Conservation (phyloP, 2,797 vertebrate genomes). For the Somateria mollissima region DNA sequence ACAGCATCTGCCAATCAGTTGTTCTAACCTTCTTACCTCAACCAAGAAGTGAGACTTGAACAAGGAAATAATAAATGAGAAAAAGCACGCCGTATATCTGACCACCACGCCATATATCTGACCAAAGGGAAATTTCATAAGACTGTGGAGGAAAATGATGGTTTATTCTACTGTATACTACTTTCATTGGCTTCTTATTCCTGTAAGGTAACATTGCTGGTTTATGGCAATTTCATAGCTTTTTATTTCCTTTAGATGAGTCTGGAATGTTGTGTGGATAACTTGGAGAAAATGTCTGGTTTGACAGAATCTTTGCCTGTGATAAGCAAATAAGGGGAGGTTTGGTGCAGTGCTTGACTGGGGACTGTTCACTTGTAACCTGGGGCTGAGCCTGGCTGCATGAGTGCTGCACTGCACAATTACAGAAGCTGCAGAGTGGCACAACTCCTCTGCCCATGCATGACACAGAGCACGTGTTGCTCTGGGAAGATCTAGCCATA, state of each 20-base stretch:
- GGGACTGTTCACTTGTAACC: neutral
- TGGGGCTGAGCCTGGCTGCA: neutral
- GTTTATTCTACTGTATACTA: neutral
- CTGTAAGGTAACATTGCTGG: neutral
- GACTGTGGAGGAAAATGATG: neutral
- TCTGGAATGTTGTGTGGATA: neutral
- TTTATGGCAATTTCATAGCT: neutral
- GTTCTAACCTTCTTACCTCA: neutral
- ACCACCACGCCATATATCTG: too few relatives aligned
- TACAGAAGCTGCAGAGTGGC: accelerated
- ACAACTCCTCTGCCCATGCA: neutral
- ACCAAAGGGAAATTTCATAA: neutral
- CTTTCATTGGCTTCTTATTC: neutral
- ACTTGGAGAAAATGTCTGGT: neutral
- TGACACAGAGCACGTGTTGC: accelerated
- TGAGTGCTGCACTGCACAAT: too few relatives aligned
- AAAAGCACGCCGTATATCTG: neutral
- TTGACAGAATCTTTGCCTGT: accelerated
- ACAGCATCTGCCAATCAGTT: neutral
- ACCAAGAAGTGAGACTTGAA: neutral
- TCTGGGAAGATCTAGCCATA: neutral
- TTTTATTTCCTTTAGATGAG: neutral
- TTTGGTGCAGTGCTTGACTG: neutral
- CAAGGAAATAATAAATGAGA: neutral
- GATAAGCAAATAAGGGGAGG: neutral